A percentile compares a stretch with the other conserved stretches of the same genome.
phyloP scores from a whole-genome alignment of 1,140 invertebrate species.

The Tenebrio molitor region DNA sequence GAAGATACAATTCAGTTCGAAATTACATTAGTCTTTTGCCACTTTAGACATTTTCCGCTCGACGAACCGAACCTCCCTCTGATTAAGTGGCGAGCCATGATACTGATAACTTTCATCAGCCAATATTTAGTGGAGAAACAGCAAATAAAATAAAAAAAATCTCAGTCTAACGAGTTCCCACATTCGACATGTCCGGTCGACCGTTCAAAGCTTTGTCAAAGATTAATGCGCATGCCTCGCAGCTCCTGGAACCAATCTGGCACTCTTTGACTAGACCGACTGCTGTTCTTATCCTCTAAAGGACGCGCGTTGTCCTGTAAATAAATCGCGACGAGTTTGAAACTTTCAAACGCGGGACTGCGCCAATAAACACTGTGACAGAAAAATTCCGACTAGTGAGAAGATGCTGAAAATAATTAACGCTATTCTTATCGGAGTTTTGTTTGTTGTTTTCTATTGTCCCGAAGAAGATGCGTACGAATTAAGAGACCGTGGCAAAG shows the following conservation, averaged over 20 bases:
- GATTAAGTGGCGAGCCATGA: neutral
- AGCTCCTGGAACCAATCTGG: conserved; percentile 29
- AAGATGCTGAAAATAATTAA: conserved; percentile 29
- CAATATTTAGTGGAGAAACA: conserved; percentile 21
- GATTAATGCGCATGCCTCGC: conserved; percentile 40
- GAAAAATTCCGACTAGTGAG: neutral
- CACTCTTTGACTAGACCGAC: conserved; percentile 36
- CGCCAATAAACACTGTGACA: too few relatives aligned
- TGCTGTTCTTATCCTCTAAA: conserved; percentile 47
- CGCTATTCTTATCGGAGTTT: conserved; percentile 32
- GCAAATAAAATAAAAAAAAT: conserved; percentile 17
- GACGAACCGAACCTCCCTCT: neutral
- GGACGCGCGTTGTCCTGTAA: conserved; percentile 46
- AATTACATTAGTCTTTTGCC: neutral
- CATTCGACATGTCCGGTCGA: conserved; percentile 22
- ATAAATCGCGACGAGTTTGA: conserved; percentile 36
- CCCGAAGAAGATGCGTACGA: conserved; percentile 41
- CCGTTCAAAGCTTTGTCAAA: conserved; percentile 31
- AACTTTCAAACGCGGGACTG: conserved; percentile 6
- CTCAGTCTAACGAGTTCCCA: conserved; percentile 5
- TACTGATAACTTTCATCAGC: neutral
- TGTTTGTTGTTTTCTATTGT: conserved; percentile 40
- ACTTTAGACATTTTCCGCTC: neutral
- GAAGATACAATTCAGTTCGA: neutral
- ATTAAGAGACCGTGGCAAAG: conserved; percentile 48